A percentile compares a stretch with the other conserved stretches of the same genome.
These are phyloP conservation scores for Echiichthys vipera DNA, from an alignment of 2,797 vertebrate genomes.

Conservation along the genomic window DNA sequence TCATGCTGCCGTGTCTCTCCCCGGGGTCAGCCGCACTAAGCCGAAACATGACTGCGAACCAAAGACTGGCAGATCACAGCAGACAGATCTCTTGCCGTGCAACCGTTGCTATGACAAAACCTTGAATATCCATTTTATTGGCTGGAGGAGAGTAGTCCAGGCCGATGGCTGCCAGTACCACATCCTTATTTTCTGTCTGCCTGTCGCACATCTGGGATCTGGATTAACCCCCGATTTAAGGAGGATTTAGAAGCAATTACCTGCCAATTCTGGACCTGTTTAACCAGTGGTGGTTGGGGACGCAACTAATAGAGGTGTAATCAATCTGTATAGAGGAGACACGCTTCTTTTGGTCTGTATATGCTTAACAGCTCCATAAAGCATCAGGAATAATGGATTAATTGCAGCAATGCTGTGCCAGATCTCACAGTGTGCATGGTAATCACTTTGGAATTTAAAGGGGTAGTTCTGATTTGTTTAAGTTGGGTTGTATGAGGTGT, in stretches of 20 bases:
- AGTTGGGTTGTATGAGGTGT: too few species aligned
- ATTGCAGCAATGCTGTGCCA: too few species aligned
- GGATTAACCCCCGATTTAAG: slow-evolving; percentile 59
- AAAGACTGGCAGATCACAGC: slow-evolving; percentile 61
- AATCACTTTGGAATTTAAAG: too few species aligned
- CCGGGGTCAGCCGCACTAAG: slow-evolving; percentile 58
- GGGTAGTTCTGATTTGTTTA: too few species aligned
- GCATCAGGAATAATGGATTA: too few species aligned
- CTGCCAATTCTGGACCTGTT: slow-evolving; percentile 36
- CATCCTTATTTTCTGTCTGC: slow-evolving; percentile 39
- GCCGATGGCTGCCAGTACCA: slow-evolving; percentile 1
- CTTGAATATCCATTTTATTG: slow-evolving; percentile 51
- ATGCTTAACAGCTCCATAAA: slow-evolving; percentile 15
- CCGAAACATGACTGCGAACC: slow-evolving; percentile 64
- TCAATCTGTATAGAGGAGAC: slow-evolving; percentile 13
- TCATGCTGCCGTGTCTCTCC: slow-evolving; percentile 32
- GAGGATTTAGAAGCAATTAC: slow-evolving; percentile 64
- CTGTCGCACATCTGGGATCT: slow-evolving; percentile 57
- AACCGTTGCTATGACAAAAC: slow-evolving; percentile 53
- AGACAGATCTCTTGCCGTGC: slow-evolving; percentile 43
- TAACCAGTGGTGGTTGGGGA: slow-evolving; percentile 17
- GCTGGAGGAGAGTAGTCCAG: slow-evolving; percentile 27
- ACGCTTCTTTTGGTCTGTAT: background rate
- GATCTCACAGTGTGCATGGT: too few species aligned
- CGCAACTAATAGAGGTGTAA: background rate